A percentile compares a stretch with the other conserved stretches of the same genome.
phyloP scores from a whole-genome alignment of 2,888 invertebrate genomes.

The Penaeus monodon region DNA sequence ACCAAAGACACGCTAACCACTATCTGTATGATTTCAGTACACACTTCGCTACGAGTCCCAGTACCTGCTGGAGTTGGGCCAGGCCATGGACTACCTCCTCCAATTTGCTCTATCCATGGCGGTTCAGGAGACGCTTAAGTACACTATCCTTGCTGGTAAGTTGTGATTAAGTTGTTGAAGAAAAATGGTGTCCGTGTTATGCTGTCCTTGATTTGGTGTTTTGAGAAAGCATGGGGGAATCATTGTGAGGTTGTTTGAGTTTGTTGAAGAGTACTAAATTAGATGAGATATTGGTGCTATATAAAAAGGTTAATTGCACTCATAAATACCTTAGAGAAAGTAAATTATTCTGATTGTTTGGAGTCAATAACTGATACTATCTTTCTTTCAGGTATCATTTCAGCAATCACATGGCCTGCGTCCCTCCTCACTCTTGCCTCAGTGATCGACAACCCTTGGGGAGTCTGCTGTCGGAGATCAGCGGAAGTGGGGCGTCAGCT shows the following conservation, averaged over 20 bases:
- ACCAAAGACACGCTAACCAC: background rate
- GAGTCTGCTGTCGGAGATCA: conserved; percentile 76
- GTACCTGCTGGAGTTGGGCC: conserved; percentile 75
- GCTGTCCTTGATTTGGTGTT: background rate
- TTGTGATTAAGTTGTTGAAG: background rate
- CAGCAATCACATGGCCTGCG: conserved; percentile 78
- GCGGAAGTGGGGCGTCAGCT: conserved; percentile 77
- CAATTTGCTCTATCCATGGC: conserved; percentile 75
- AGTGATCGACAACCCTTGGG: conserved; percentile 79
- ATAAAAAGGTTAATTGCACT: too few relatives aligned
- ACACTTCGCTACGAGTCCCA: conserved; percentile 76
- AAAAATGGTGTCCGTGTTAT: background rate
- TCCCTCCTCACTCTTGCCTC: conserved; percentile 75
- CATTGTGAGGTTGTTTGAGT: too few relatives aligned
- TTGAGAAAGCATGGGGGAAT: too few relatives aligned
- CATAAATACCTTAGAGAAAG: too few relatives aligned
- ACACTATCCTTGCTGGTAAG: conserved; percentile 76
- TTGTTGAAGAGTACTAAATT: too few relatives aligned
- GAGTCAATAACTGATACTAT: too few relatives aligned
- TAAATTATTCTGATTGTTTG: too few relatives aligned
- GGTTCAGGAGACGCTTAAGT: conserved; percentile 77
- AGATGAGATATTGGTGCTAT: too few relatives aligned
- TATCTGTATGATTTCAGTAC: conserved; percentile 72
- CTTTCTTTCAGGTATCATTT: conserved; percentile 73
- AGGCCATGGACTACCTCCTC: conserved; percentile 76